These are phyloP conservation scores for Agapetus fuscipes DNA, from an alignment of 2,888 invertebrate genomes.

Conservation along the genomic window DNA sequence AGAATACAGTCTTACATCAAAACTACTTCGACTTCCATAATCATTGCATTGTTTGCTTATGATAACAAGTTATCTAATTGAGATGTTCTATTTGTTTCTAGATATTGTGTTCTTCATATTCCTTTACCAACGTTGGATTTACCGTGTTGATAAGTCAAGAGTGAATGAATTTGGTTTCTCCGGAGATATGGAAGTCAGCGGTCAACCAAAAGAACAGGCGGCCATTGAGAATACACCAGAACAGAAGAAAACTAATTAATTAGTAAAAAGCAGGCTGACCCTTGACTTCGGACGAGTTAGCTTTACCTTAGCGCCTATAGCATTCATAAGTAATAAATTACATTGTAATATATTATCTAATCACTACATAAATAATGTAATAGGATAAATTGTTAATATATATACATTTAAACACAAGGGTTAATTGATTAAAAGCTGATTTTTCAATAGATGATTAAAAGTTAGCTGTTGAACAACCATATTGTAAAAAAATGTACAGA, in stretches of 20 bases:
- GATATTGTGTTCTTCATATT: slow-evolving; percentile 99
- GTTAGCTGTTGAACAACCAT: no score
- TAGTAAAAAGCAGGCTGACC: no score
- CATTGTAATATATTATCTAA: no score
- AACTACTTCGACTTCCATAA: not conserved
- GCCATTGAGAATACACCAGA: slow-evolving; percentile 6
- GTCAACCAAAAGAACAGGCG: slow-evolving; percentile 24
- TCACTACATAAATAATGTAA: no score
- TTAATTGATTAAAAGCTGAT: no score
- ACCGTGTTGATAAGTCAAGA: slow-evolving; percentile 89
- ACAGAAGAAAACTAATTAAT: not conserved
- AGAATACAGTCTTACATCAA: slow-evolving; percentile 26
- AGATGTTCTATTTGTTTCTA: slow-evolving; percentile 34
- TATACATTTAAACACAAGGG: no score
- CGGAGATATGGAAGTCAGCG: slow-evolving; percentile 72
- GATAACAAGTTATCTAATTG: not conserved
- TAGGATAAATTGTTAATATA: no score
- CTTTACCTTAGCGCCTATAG: no score
- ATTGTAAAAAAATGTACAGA: no score
- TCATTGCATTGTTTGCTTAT: not conserved
- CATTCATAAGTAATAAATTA: no score
- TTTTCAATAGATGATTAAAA: no score
- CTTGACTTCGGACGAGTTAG: no score
- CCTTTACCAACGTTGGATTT: slow-evolving; percentile 97
- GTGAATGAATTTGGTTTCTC: slow-evolving; percentile 99